Conservation (phyloP, 2,113 vertebrate genomes). For the Salminus brasiliensis region DNA sequence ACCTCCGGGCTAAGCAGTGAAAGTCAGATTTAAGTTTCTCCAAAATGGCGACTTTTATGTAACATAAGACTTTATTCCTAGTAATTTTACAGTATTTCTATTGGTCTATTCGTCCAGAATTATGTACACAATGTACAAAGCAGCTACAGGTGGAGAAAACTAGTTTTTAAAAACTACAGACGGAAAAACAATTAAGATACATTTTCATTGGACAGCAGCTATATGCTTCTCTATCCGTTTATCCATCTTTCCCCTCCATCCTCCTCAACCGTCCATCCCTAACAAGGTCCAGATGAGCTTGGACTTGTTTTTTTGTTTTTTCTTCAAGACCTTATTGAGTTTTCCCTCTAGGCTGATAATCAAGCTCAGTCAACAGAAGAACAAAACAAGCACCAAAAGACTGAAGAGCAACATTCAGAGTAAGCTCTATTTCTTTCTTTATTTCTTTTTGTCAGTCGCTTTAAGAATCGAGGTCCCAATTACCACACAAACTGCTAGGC, state of each 20-base stretch:
- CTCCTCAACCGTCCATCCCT: not conserved
- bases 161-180: no score
- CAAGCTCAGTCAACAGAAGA: not conserved
- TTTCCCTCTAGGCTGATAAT: not conserved
- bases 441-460: constrained; percentile 26
- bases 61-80: no score
- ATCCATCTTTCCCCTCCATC: not conserved
- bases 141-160: no score
- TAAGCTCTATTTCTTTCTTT: not conserved
- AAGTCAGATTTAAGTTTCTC: no score
- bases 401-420: not conserved
- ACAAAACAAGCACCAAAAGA: not conserved
- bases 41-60: no score
- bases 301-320: not conserved
- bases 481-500: not conserved
- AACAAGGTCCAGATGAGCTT: not conserved
- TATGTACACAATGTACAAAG: no score
- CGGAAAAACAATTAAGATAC: no score
- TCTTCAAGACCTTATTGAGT: not conserved
- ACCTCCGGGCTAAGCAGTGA: no score
- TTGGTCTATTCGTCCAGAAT: no score
- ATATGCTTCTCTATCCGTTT: not conserved
- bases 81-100: no score
- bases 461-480: constrained; percentile 43
- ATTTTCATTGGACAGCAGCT: no score